phyloP scores from a whole-genome alignment of 1,140 invertebrate species.

The Meteorus sp. region DNA sequence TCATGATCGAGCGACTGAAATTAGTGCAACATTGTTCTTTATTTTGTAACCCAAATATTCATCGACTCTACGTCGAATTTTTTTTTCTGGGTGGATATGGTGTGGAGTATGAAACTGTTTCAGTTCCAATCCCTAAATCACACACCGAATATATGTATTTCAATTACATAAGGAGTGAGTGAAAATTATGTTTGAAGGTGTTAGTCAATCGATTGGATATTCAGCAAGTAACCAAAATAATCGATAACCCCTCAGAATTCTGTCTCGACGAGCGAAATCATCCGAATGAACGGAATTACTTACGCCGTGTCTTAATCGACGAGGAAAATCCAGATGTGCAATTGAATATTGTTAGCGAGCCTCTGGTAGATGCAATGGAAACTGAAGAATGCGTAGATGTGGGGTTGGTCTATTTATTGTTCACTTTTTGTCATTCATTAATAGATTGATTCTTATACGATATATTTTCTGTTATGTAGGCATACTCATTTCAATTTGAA shows the following conservation, averaged over 20 bases:
- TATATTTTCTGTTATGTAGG: constrained; percentile 34
- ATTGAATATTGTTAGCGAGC: constrained; percentile 47
- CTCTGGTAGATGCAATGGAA: constrained; percentile 37
- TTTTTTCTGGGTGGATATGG: constrained; percentile 30
- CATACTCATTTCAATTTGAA: constrained; percentile 46
- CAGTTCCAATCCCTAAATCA: constrained; percentile 25
- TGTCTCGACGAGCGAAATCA: constrained; percentile 36
- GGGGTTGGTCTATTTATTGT: constrained; percentile 36
- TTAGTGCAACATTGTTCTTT: constrained; percentile 19
- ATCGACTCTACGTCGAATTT: constrained; percentile 32
- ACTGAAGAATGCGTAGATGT: constrained; percentile 47
- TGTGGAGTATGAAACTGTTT: constrained; percentile 27
- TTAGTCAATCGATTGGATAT: constrained; percentile 11
- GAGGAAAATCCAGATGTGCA: constrained; percentile 38
- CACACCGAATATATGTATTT: constrained; percentile 15
- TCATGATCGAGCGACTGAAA: constrained; percentile 25
- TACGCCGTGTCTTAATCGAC: constrained; percentile 40
- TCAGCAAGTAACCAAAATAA: too few species aligned
- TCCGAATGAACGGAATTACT: constrained; percentile 32
- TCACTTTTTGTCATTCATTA: constrained; percentile 3
- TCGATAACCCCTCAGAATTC: constrained; percentile 47
- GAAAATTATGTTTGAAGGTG: constrained; percentile 8
- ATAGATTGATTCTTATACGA: constrained; percentile 3
- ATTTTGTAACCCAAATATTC: constrained; percentile 27
- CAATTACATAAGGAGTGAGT: constrained; percentile 30